Evolutionary conservation across 2,113 vertebrate species (phyloP).

Genomic region (Corythaixoides concolor): DNA sequence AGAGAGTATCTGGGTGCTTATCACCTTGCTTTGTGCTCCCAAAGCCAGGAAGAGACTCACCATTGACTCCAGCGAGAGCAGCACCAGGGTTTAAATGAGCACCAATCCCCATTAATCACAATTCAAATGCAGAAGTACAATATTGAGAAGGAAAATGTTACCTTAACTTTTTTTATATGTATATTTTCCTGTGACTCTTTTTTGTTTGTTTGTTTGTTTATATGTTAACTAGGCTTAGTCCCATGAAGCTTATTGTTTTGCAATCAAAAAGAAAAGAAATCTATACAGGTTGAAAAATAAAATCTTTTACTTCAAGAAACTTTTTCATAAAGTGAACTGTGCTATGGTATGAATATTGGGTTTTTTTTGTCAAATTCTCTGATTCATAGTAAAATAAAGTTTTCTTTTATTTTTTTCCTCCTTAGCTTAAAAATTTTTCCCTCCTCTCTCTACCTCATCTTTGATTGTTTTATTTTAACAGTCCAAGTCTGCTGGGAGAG

Average conservation of each 20-base stretch:
- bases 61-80: background rate
- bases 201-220: background rate
- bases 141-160: background rate
- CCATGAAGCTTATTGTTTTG: background rate
- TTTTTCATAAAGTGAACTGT: background rate
- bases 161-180: background rate
- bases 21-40: background rate
- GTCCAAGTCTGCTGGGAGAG: background rate
- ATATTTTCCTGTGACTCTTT: background rate
- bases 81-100: background rate
- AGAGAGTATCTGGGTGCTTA: background rate
- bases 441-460: rapidly evolving
- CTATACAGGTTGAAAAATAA: background rate
- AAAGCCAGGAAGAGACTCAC: background rate
- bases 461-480: background rate
- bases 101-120: background rate
- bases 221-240: background rate
- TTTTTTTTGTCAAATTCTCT: background rate
- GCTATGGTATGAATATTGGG: background rate
- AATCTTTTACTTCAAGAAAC: background rate
- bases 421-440: background rate
- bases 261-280: background rate
- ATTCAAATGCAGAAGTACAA: background rate
- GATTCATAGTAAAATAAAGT: no score
- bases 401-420: background rate